Percentiles rank a stretch among this genome's conserved stretches.
phyloP scores from a whole-genome alignment of 2,888 invertebrate genomes.

The Lutraria lutraria region DNA sequence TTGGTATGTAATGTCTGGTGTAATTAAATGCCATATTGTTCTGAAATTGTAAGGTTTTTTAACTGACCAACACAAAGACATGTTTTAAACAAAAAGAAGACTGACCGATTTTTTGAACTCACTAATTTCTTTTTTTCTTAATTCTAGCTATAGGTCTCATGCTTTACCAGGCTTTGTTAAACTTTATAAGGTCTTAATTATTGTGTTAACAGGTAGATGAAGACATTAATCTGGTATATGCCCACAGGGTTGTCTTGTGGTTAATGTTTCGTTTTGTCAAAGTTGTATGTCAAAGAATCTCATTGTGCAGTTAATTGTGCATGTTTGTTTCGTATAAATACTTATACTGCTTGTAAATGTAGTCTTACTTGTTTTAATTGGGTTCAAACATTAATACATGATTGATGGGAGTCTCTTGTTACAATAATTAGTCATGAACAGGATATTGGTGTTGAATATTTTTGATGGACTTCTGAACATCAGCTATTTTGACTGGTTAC shows the following conservation, averaged over 20 bases:
- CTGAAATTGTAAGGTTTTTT: too few species aligned
- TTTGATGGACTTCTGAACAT: not conserved
- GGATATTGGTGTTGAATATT: not conserved
- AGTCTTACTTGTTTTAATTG: not conserved
- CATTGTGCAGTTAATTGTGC: constrained; percentile 3
- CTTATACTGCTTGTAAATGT: not conserved
- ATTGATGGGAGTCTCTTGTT: not conserved
- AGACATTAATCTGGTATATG: not conserved
- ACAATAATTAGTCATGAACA: not conserved
- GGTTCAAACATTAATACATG: not conserved
- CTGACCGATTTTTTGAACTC: not conserved
- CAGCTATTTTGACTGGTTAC: too few species aligned
- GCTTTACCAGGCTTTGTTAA: not conserved
- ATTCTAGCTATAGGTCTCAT: not conserved
- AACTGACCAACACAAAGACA: not conserved
- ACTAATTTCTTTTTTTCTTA: not conserved
- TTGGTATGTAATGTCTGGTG: too few species aligned
- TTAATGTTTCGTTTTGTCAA: constrained; percentile 8
- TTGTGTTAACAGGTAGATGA: not conserved
- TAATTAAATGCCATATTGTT: too few species aligned
- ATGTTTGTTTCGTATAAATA: not conserved
- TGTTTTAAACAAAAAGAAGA: not conserved
- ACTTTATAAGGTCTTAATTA: not conserved
- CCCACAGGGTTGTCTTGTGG: not conserved
- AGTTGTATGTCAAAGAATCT: not conserved